Base-by-base conservation (phyloP, 1,140 invertebrate species). In the Melipona quadrifasciata region DNA sequence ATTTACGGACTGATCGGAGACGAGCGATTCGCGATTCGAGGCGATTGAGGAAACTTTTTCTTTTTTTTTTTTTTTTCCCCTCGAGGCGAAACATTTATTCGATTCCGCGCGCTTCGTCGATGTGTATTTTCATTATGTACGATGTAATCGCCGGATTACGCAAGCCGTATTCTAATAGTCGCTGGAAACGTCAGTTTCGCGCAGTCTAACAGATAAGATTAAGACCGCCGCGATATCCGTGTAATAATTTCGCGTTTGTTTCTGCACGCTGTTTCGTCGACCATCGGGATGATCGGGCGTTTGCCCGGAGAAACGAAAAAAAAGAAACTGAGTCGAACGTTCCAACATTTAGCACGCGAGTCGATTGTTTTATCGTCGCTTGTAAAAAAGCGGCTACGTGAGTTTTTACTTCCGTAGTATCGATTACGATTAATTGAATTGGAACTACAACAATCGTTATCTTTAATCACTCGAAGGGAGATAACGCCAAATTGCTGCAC, bases 161-260 rank as follows among this genome's bases (percentile, higher is more conserved):
- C 31, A 74, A 11, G 57, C 10, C n/a, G 47, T 73, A 74, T 53
- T 76, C 80, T 57, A 76, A 76, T 64, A 53, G 57, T 8, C 24
- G 19, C 14, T 55, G 14, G n/a, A 53, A 51, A 24, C 17, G 53
- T 27, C 24, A n/a, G 73, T 55, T 81, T 51, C n/a, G 68, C 12
- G 47, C 55, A 81, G 24, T 57, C 10, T 57, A 51, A 55, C 16
- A 71, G 82, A 84, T 84, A 84, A 84, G 76, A 79, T 84, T 84
- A 79, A 61, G 57, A 79, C 61, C 39, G 39, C 14, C 39, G 1
- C 16, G 68, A 72, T 84, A 84, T 84, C 31, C n/a, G n/a, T 67
- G 21, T n/a, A 39, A 31, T 53, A 79, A 80, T 64, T 58, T 24
- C 39, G 39, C 47, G 17, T 70, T 84, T 71, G 19, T 53, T 12